Evolutionary conservation across 1,140 invertebrate genomes (phyloP), one percentile per base, ranked within the genome.

Genomic region (Danaus plexippus): DNA sequence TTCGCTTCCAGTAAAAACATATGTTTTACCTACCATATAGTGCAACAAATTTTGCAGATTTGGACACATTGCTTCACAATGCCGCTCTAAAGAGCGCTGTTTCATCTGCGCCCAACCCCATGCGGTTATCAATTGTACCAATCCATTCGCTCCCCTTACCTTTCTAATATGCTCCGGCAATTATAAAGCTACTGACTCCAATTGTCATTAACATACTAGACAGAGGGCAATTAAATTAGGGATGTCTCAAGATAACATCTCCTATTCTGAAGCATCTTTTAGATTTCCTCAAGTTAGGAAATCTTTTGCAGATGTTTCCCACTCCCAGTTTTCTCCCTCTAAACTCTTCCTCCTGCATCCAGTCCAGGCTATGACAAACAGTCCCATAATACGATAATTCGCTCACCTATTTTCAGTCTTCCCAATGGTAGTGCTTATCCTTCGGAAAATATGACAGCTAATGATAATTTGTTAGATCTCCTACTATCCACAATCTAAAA

Each of bases 21-120:
- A 63, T 43, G 13, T 47, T 2, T 43, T 63, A 5, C 64, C 60
- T 0, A 59, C 56, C 2, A 62, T 66, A 8, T 47, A 59, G 13
- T 59, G 13, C 22, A 32, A 32, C 22, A 32, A 32, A 32, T 32
- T 2, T 6, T 32, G 22, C 22, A 32, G 22, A 32, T 66, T 66
- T 56, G 63, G 63, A 1, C 59, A 66, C 50, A 47, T 53, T 10
- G 47, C 51, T 42, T 48, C 32, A 11, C 43, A 52, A 32, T 59
- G 57, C 12, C 10, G 46, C 1, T 59, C 50, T 11, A 54, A 55
- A 32, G 22, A 32, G 22, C 22, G 22, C 22, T 32, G 22, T 6
- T 32, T 32, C 22, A 32, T 32, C 7, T 32, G 22, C 7, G 22
- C 22, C 22, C 22, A 32, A 32, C 22, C 22, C 22, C 22, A 32